Base-by-base conservation (phyloP, 2,797 vertebrate genomes). In the Sebastes jordani region DNA sequence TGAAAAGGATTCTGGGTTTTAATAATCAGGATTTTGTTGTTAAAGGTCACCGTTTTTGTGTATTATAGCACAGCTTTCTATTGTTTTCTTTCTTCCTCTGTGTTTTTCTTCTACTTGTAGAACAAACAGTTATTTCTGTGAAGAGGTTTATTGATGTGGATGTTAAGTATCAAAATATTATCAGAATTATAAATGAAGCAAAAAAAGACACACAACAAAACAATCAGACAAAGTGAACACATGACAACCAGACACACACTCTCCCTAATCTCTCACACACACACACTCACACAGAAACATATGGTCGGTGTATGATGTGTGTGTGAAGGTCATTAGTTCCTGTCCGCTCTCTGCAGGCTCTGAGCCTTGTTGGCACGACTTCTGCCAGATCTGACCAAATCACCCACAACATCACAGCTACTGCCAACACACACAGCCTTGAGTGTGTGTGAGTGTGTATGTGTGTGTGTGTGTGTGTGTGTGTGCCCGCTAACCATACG, bases 241-340 rank as follows among this genome's bases (percentile, higher is more conserved):
- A 55, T 4, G n/a, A 52, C 20, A 61, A 32, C 2, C 34, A 82
- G 14, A 69, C 64, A 76, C 54, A 73, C 52, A 23, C 36, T 38
- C 32, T 9, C 11, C 11, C 13, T 29, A 36, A 36, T 59, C 14
- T 74, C 56, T 23, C 23, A 65, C 4, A 49, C 70, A 71, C 22
- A 71, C 22, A 75, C 18, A 30, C 30, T 5, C 11, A 65, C 56
- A 29, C n/a, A 66, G 20, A 72, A 77, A 34, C 92, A 91, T 91
- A 91, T 91, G 91, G 86, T 83, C 30, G 30, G 67, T 76, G 82
- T 85, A 74, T 79, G 25, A 60, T 11, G 36, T 58, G 83, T 84
- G 82, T 84, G 85, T 91, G 91, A 91, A 93, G 92, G 91, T 91
- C 85, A 88, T 89, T 89, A 89, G 88, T 88, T 90, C 71, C 86